Evolutionary conservation across 2,113 vertebrate genomes (phyloP), one percentile per base, ranked within the genome.

Genomic region (Aegithalos caudatus): DNA sequence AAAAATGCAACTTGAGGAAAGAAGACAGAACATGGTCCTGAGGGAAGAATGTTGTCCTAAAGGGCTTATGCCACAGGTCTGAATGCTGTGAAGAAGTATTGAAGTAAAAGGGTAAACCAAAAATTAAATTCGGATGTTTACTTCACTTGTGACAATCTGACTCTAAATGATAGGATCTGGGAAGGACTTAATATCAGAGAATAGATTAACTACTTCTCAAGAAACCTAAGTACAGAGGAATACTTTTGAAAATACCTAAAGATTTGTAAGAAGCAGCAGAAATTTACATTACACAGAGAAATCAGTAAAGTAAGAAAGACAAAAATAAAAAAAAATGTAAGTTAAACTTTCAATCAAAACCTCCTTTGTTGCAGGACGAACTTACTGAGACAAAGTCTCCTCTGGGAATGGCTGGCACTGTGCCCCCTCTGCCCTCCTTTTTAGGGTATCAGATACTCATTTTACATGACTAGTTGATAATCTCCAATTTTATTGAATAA

Each of bases 361-460:
- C 15, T 81, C 33, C 19, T 71, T n/a, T 50, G 38, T 33, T 66
- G 23, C 18, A 92, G 27, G 42, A 64, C 62, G 20, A 33, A 70
- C 16, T 87, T 67, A 58, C 19, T 47, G 16, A 92, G 56, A 77
- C 23, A 72, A 3, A 61, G 37, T 25, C 4, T 91, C 14, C 54
- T 31, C 48, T 1, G 1, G 31, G 28, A 81, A 89, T 18, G 37
- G n/a, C 27, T 48, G 31, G 77, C 25, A 48, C 18, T 48, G 40
- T 0, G 0, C 18, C 15, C 14, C 25, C 31, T 62, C 23, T 4
- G 4, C 11, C 8, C 15, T 10, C 4, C 22, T 71, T 76, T 77
- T 72, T 53, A 88, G 57, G 60, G 65, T 73, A 84, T 71, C 44
- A 62, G 40, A 78, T 53, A 45, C 53, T 78, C 48, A 61, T 0